Evolutionary conservation across 2,888 invertebrate genomes (phyloP).

Genomic region (Seladonia tumulorum): DNA sequence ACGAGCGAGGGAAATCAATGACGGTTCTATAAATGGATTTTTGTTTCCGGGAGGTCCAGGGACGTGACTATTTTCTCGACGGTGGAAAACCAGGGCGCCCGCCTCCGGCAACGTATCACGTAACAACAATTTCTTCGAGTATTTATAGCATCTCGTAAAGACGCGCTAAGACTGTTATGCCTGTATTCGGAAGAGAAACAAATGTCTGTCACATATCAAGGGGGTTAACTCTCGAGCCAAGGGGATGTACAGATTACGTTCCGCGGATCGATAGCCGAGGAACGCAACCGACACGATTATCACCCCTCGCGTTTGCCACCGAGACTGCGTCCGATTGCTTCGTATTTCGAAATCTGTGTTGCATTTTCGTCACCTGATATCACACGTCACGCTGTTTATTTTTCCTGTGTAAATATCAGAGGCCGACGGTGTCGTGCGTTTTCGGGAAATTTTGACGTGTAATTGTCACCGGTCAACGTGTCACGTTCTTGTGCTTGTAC

Average conservation of each 20-base stretch:
- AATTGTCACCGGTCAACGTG: background rate
- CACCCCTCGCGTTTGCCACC: constrained; percentile 41
- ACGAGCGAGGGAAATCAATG: constrained; percentile 16
- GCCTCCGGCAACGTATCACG: constrained; percentile 39
- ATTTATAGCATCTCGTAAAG: constrained; percentile 75
- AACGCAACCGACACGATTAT: constrained; percentile 56
- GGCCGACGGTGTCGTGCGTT: no score
- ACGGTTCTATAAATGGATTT: background rate
- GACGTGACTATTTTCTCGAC: background rate
- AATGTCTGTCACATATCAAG: constrained; percentile 82
- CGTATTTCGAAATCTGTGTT: background rate
- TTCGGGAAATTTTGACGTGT: background rate
- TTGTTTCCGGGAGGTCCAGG: background rate
- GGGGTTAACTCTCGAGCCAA: constrained; percentile 73
- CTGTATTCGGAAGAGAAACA: constrained; percentile 79
- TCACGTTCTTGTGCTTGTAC: no score
- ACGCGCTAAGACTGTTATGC: constrained; percentile 72
- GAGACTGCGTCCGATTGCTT: constrained; percentile 30
- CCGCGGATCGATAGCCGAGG: constrained; percentile 74
- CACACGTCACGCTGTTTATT: background rate
- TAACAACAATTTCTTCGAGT: constrained; percentile 73
- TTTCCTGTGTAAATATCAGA: background rate
- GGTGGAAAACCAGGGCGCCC: constrained; percentile 1
- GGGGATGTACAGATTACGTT: constrained; percentile 77
- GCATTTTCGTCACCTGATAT: background rate